Base-by-base conservation (phyloP, 2,113 vertebrate species). In the Tachycineta bicolor region DNA sequence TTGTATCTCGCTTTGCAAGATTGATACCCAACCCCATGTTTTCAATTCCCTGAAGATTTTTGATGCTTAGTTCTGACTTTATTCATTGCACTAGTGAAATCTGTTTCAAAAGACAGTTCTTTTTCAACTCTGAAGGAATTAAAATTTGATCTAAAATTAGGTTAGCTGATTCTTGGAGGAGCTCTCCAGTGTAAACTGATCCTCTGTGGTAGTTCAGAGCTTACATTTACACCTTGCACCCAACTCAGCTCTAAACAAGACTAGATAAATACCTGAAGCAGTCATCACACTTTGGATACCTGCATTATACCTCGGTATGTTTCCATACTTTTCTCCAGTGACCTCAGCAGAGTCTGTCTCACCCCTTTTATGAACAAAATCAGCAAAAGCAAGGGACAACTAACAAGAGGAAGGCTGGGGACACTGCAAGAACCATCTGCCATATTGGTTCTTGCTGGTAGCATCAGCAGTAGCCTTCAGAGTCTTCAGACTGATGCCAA, bases 311-410 rank as follows among this genome's bases (percentile, higher is more conserved):
- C 62, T 37, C 10, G 0, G 14, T 62, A 3, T 37, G 14, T 60
- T 73, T 53, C 39, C 44, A 46, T 18, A 18, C 24, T 68, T 52
- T 25, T 50, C 67, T 76, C 13, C 56, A 47, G 49, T 11, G 49
- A 26, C 23, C 34, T 71, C 62, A 49, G 49, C 12, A 62, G 46
- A 22, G 5, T 33, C 14, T 47, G 18, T 34, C 68, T 73, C 53
- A 71, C 3, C 3, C 17, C 6, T 4, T 56, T 12, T 9, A 33
- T 2, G 13, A 83, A 3, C 12, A 49, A 5, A 5, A 34, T 8
- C 4, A 6, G 58, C 49, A 71, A 62, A 60, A 82, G 15, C 20
- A 82, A 82, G 47, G 39, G 15, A 64, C 34, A 88, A 3, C 6
- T 34, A 44, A 20, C 3, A 58, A 37, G 9, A 75, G 11, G 44